Evolutionary conservation across 2,888 invertebrate species (phyloP), one percentile per base, ranked within the genome.

Genomic region (Andrena hattorfiana): DNA sequence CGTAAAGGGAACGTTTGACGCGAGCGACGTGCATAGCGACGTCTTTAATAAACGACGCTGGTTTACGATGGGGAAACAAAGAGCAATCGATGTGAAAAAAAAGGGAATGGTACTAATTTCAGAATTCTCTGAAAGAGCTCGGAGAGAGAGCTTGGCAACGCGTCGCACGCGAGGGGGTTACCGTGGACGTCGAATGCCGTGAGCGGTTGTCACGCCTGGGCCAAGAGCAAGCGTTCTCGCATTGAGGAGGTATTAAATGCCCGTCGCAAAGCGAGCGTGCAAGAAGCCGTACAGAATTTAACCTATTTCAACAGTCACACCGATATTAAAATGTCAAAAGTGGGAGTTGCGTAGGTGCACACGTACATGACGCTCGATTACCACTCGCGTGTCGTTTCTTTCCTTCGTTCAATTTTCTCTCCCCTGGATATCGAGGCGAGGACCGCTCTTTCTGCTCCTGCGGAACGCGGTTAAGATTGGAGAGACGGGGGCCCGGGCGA

Each of bases 241-340:
- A 20, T 5, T 4, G 56, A 56, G 28, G 56, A 56, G 20, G 30
- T 63, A 59, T 13, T 0, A 32, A 32, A 54, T 30, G 0, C 4
- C 10, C 23, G 16, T 70, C 73, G 63, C 42, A 16, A 16, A 77
- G 59, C 16, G 74, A 51, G 56, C 81, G 60, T 72, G 81, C 68
- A 7, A 79, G 72, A 84, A 86, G 83, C 79, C 84, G 76, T 80
- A 86, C 35, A 42, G 48, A 26, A 78, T 66, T 56, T 56, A 77
- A 81, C 71, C 77, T 85, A 77, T 56, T 64, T 60, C 30, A 81
- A 71, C 82, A 86, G 79, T 83, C 85, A 83, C 64, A 70, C 63
- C 77, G 78, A 83, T 56, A 56, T 77, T 81, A 90, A 90, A 90
- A 90, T 90, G 91, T 91, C 91, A 91, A 91, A 90, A 84, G 85